Conservation (phyloP, 92 coral and sea anemone species). For the Epizoanthus ramosus region DNA sequence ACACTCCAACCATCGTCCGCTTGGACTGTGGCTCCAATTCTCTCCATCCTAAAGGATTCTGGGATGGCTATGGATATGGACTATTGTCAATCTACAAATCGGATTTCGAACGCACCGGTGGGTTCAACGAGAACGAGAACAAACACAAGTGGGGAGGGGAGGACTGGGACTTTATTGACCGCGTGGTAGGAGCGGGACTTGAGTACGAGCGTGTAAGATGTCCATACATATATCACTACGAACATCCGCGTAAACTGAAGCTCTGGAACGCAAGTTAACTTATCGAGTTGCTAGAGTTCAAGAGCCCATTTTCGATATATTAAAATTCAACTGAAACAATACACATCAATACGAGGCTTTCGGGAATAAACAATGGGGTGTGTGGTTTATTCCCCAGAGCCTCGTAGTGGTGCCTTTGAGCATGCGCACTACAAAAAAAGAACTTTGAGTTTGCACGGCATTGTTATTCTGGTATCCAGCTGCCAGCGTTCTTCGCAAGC, state of each 20-base stretch:
- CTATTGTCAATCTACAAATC: slow-evolving; percentile 54
- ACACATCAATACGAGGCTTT: no score
- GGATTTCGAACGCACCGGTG: slow-evolving; percentile 66
- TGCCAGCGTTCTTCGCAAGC: no score
- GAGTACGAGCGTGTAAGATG: slow-evolving; percentile 71
- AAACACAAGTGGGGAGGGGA: slow-evolving; percentile 83
- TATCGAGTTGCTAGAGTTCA: no score
- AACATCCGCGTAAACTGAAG: slow-evolving; percentile 34
- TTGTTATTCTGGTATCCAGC: no score
- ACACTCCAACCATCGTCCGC: slow-evolving; percentile 55
- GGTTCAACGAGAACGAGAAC: slow-evolving; percentile 55
- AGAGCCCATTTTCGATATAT: no score
- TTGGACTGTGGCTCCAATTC: slow-evolving; percentile 51
- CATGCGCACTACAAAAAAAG: no score
- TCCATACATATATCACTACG: slow-evolving; percentile 75
- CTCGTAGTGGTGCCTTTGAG: no score
- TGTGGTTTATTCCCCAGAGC: no score
- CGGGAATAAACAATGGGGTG: no score
- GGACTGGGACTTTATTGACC: slow-evolving; percentile 74
- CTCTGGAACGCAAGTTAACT: slow-evolving; percentile 14
- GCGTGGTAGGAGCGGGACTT: slow-evolving; percentile 56
- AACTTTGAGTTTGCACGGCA: no score
- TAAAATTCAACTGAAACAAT: no score
- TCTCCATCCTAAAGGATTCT: slow-evolving; percentile 19
- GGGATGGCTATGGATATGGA: slow-evolving; percentile 53